phyloP scores from a whole-genome alignment of 2,113 vertebrate genomes.

The Ursus arctos region DNA sequence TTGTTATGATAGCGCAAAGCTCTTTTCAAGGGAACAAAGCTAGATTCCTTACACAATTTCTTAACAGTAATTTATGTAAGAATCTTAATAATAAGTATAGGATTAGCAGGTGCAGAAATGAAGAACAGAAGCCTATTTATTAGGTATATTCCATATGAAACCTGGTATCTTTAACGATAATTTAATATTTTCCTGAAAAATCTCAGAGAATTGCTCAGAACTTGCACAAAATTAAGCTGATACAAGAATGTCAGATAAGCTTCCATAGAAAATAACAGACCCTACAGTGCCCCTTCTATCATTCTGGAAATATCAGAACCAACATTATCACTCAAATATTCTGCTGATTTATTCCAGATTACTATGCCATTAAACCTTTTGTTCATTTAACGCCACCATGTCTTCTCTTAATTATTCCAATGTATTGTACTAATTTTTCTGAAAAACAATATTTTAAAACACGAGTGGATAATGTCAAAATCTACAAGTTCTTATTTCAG shows the following conservation, averaged over 20 bases:
- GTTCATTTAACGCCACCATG: not conserved
- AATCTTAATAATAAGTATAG: conserved; percentile 5
- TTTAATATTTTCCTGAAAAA: not conserved
- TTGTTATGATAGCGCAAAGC: not conserved
- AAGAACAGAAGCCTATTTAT: conserved; percentile 42
- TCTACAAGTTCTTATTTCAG: not conserved
- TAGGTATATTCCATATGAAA: not conserved
- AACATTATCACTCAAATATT: not conserved
- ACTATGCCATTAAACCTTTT: not conserved
- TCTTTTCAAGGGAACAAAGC: conserved; percentile 21
- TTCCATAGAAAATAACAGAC: conserved; percentile 70
- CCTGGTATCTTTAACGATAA: not conserved
- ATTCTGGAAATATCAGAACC: conserved; percentile 54
- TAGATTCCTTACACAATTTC: not conserved
- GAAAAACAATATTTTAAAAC: conserved; percentile 24
- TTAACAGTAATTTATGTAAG: not conserved
- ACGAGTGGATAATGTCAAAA: not conserved
- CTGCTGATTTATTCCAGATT: not conserved
- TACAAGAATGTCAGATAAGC: conserved; percentile 74
- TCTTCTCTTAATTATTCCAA: not conserved
- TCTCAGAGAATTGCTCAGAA: conserved; percentile 49
- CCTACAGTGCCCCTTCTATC: conserved; percentile 30
- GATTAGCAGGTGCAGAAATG: conserved; percentile 32
- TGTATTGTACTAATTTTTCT: not conserved
- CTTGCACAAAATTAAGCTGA: conserved; percentile 67